Percentiles rank a stretch among this genome's conserved stretches.
phyloP scores from a whole-genome alignment of 2,797 vertebrate genomes.

The Hyperoplus immaculatus region DNA sequence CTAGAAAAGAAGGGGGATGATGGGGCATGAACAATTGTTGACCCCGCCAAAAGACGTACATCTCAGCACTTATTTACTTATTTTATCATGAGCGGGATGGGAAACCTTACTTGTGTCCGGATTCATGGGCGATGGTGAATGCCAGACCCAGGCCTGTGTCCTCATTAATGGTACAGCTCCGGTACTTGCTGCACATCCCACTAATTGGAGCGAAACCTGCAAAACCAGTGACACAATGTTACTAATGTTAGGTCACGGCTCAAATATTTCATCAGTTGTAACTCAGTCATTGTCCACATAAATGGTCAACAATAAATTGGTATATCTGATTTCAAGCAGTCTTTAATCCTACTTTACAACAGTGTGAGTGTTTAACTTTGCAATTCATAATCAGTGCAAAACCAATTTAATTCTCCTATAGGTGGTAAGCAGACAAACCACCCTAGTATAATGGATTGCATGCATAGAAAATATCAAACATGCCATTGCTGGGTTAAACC shows the following conservation, averaged over 20 bases:
- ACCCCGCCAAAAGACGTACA: background rate
- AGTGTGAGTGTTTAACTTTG: background rate
- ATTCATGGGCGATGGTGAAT: slow-evolving; percentile 94
- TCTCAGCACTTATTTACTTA: background rate
- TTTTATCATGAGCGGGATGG: background rate
- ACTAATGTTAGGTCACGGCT: background rate
- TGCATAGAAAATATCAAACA: slow-evolving; percentile 40
- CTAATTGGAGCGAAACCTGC: slow-evolving; percentile 93
- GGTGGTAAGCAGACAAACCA: slow-evolving; percentile 5
- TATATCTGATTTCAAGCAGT: slow-evolving; percentile 17
- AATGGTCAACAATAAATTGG: background rate
- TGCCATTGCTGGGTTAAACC: slow-evolving; percentile 42
- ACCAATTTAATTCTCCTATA: background rate
- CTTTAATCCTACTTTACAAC: background rate
- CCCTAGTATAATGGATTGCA: slow-evolving; percentile 1
- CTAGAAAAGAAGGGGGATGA: background rate
- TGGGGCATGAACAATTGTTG: background rate
- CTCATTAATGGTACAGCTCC: slow-evolving; percentile 93
- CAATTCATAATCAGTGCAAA: slow-evolving; percentile 9
- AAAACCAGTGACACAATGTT: slow-evolving; percentile 12
- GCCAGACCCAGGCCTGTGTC: slow-evolving; percentile 92
- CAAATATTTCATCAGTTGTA: background rate
- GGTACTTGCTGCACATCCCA: slow-evolving; percentile 94
- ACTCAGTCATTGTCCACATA: background rate
- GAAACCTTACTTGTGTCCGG: slow-evolving; percentile 92